Evolutionary conservation across 2,888 invertebrate genomes (phyloP).

Genomic region (Geotrupes spiniger): DNA sequence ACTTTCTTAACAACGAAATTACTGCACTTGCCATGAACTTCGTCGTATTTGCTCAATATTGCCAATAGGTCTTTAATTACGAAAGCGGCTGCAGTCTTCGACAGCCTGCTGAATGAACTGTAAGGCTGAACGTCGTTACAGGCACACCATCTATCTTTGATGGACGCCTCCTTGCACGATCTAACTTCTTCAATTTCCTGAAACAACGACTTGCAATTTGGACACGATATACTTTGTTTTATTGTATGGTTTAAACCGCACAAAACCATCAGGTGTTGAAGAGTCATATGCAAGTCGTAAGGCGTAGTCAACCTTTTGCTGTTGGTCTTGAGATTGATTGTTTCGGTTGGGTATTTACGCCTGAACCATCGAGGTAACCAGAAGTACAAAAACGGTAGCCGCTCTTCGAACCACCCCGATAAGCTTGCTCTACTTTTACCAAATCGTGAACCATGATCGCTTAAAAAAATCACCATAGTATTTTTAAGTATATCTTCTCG

Average conservation of each 20-base stretch:
- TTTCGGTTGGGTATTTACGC: constrained; percentile 54
- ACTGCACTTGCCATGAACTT: too few relatives aligned
- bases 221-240: constrained; percentile 55
- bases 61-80: too few relatives aligned
- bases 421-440: constrained; percentile 65
- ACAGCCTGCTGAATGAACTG: constrained; percentile 50
- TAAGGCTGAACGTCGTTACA: constrained; percentile 54
- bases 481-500: constrained; percentile 59
- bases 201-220: constrained; percentile 65
- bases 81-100: constrained; percentile 52
- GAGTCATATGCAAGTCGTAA: constrained; percentile 71
- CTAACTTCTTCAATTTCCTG: constrained; percentile 56
- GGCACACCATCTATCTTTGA: constrained; percentile 74
- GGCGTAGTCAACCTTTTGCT: constrained; percentile 69
- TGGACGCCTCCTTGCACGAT: constrained; percentile 65
- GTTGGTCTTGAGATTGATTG: constrained; percentile 59
- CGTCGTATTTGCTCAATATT: too few relatives aligned
- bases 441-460: constrained; percentile 77
- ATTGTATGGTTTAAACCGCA: constrained; percentile 47
- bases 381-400: constrained; percentile 70
- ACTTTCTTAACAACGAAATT: too few relatives aligned
- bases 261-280: constrained; percentile 60
- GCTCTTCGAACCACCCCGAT: constrained; percentile 75
- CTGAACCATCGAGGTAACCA: constrained; percentile 65
- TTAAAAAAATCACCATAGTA: constrained; percentile 69